phyloP scores from a whole-genome alignment of 2,888 invertebrate species.

The Platycheirus albimanus region DNA sequence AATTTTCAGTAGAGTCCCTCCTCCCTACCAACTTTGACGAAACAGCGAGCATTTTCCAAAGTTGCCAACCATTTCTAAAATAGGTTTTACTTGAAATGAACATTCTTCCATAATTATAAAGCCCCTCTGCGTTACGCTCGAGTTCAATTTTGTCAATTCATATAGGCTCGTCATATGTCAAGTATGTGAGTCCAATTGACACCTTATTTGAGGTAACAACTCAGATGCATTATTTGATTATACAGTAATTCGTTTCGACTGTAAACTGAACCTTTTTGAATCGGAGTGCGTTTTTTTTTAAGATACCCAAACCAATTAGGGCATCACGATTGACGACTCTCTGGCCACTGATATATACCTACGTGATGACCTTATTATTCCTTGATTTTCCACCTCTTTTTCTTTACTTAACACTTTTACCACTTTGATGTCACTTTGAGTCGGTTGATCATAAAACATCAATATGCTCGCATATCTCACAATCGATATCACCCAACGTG shows the following conservation, averaged over 20 bases:
- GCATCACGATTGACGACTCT: conserved; percentile 38
- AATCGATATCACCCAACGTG: conserved; percentile 51
- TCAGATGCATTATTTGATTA: conserved; percentile 67
- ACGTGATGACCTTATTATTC: conserved; percentile 73
- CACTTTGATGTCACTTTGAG: conserved; percentile 20
- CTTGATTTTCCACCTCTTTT: conserved; percentile 12
- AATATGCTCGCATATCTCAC: conserved; percentile 57
- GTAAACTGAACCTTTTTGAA: conserved; percentile 24
- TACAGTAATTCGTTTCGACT: conserved; percentile 45
- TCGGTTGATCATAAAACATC: conserved; percentile 56
- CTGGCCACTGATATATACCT: conserved; percentile 2
- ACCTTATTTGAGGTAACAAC: conserved; percentile 54
- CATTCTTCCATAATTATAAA: too few species aligned
- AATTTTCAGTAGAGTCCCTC: too few species aligned
- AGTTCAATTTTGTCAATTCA: conserved; percentile 25
- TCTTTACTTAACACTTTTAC: conserved; percentile 16
- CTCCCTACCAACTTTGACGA: too few species aligned
- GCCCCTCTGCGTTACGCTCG: conserved; percentile 20
- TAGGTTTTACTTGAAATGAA: too few species aligned
- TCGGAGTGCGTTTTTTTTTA: conserved; percentile 1
- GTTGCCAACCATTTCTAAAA: too few species aligned
- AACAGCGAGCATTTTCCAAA: too few species aligned
- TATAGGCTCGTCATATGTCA: not conserved
- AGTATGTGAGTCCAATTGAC: conserved; percentile 28
- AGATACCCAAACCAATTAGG: conserved; percentile 53